Evolutionary conservation across 2,113 vertebrate genomes (phyloP).

Genomic region (Cariama cristata): DNA sequence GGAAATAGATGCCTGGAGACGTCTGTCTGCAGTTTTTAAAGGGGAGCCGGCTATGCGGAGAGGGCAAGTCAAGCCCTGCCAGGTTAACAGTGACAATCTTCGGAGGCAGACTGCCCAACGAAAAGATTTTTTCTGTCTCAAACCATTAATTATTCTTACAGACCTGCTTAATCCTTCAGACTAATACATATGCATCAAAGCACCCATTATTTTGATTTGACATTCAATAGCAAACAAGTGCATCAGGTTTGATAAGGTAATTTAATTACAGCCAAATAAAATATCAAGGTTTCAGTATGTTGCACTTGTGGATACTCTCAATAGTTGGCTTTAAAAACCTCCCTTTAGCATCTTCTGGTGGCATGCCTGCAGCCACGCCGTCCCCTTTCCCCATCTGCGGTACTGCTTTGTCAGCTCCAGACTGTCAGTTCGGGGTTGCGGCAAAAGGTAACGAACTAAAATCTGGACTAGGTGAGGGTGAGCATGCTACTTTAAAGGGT

Average conservation of each 20-base stretch:
- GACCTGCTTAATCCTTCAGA: not conserved
- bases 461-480: not conserved
- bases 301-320: not conserved
- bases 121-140: not conserved
- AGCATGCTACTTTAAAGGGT: not conserved
- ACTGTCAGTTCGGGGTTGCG: fast-evolving
- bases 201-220: not conserved
- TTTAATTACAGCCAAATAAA: not conserved
- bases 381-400: not conserved
- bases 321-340: not conserved
- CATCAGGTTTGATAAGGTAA: not conserved
- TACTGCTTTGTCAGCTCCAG: not conserved
- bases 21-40: not conserved
- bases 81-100: not conserved
- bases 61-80: not conserved
- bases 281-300: not conserved
- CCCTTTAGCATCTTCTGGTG: not conserved
- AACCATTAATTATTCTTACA: not conserved
- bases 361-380: not conserved
- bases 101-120: not conserved
- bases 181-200: not conserved
- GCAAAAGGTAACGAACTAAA: not conserved
- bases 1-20: not conserved
- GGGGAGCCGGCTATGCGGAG: not conserved
- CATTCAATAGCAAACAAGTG: not conserved